A percentile compares a stretch with the other conserved stretches of the same genome.
Evolutionary conservation across 2,797 vertebrate species (phyloP).

Genomic region (Lacerta viridis): DNA sequence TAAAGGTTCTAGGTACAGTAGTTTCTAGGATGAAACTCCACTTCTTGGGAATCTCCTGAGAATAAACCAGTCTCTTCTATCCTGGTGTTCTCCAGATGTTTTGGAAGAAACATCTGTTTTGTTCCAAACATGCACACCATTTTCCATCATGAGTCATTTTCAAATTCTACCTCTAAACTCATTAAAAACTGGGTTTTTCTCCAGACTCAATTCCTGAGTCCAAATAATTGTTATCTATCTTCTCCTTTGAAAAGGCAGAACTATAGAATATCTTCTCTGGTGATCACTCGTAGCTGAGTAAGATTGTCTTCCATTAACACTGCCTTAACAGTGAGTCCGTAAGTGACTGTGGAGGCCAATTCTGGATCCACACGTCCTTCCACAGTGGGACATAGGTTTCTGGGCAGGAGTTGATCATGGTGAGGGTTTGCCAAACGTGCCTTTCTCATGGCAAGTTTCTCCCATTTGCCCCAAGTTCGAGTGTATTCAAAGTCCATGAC

Average conservation of each 20-base stretch:
- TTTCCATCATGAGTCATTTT: neutral
- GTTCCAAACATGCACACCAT: neutral
- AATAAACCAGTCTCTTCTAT: neutral
- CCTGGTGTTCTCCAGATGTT: too few species aligned
- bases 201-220: constrained; percentile 30
- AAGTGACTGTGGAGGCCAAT: too few species aligned
- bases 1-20: neutral
- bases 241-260: constrained; percentile 32
- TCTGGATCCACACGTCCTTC: too few species aligned
- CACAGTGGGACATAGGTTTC: too few species aligned
- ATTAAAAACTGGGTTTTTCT: constrained; percentile 17
- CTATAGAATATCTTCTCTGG: neutral
- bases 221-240: neutral
- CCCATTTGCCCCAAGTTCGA: too few species aligned
- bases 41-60: neutral
- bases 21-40: neutral
- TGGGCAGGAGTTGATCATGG: too few species aligned
- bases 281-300: too few species aligned
- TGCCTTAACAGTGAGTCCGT: too few species aligned
- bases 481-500: too few species aligned
- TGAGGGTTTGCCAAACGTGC: too few species aligned
- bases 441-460: too few species aligned
- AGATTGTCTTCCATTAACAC: too few species aligned
- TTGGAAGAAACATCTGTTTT: neutral
- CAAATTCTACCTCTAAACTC: neutral